A percentile compares a stretch with the other conserved stretches of the same genome.
Conservation (phyloP, 1,140 invertebrate genomes). For the Bombus sibiricus region DNA sequence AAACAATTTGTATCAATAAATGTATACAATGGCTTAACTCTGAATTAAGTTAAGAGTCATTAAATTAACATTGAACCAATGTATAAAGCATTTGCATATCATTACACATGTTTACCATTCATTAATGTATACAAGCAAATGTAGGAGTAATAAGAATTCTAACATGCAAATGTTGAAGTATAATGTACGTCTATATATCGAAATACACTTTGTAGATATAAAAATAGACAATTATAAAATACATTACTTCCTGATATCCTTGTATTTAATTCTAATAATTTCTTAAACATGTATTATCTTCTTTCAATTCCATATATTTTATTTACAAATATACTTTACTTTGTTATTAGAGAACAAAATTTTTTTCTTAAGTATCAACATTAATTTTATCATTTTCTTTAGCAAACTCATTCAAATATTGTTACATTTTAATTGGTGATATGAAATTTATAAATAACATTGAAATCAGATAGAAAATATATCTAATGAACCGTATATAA, state of each 20-base stretch:
- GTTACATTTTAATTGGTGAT: not conserved
- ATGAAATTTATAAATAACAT: not conserved
- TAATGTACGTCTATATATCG: not conserved
- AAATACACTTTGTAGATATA: not conserved
- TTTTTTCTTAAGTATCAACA: not conserved
- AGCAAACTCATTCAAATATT: not conserved
- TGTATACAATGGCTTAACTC: not conserved
- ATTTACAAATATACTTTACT: not conserved
- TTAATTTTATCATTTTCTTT: not conserved
- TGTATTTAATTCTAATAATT: not conserved
- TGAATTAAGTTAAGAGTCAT: not conserved
- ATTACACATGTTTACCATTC: not conserved
- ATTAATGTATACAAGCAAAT: not conserved
- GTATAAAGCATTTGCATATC: not conserved
- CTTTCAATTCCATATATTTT: not conserved
- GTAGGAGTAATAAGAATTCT: not conserved
- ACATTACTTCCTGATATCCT: not conserved
- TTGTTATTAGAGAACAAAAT: not conserved
- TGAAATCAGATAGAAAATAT: not conserved
- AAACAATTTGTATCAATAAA: not conserved
- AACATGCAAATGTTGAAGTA: constrained; percentile 3
- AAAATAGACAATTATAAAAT: not conserved
- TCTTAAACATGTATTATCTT: not conserved
- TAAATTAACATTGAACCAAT: not conserved
- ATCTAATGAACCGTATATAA: not conserved